These are phyloP conservation scores for Rousettus leschenaultii DNA, from an alignment of 2,113 vertebrate species.

Conservation along the genomic window DNA sequence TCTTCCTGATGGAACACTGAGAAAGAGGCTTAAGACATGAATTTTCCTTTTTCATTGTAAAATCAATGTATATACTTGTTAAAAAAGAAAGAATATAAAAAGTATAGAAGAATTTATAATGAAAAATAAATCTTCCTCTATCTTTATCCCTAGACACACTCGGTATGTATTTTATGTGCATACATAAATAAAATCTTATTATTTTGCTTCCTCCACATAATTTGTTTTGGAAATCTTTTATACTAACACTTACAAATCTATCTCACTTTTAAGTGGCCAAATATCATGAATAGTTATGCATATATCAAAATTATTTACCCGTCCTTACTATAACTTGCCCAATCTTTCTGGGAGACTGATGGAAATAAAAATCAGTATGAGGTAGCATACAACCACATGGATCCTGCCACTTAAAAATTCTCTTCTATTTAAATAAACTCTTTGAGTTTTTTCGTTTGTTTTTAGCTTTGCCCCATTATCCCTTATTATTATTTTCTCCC, in stretches of 20 bases:
- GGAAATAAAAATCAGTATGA: not conserved
- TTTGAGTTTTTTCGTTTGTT: not conserved
- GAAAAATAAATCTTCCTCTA: not conserved
- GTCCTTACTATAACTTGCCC: not conserved
- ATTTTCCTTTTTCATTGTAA: constrained; percentile 18
- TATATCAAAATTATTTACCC: not conserved
- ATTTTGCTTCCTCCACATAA: not conserved
- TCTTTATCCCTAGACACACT: not conserved
- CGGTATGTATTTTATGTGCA: not conserved
- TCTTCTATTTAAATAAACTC: not conserved
- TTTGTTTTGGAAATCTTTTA: not conserved
- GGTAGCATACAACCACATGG: not conserved
- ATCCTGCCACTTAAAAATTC: not conserved
- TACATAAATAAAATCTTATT: not conserved
- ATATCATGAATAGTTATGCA: not conserved
- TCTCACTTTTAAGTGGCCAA: not conserved
- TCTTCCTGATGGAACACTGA: constrained; percentile 21
- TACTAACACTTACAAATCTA: not conserved
- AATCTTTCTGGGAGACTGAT: not conserved
- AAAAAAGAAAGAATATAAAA: not conserved
- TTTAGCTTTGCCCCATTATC: not conserved
- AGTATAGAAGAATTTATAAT: not conserved
- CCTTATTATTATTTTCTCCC: not conserved
- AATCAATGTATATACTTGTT: not conserved
- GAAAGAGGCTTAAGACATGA: not conserved